Evolutionary conservation across 2,797 vertebrate species (phyloP), one percentile per base, ranked within the genome.

Genomic region (Synaphobranchus kaupii): DNA sequence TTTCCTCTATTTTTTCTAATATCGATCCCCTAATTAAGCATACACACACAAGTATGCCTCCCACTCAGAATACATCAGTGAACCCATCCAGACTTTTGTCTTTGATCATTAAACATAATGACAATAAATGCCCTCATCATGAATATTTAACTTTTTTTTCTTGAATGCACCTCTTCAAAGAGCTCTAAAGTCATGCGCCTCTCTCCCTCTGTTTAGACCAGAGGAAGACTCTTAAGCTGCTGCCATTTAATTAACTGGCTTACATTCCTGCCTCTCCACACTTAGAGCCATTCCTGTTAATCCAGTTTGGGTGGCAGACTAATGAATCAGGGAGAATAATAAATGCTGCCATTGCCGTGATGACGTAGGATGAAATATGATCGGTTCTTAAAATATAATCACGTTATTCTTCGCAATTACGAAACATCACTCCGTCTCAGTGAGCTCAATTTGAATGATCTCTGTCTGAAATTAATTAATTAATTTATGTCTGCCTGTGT

Each of bases 301-400:
- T 90, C 85, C 90, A 87, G 88, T 90, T 90, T 68, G 28, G 50
- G 63, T 58, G 48, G 85, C 66, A 86, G 85, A 87, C 80, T 87
- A 91, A 92, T 92, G 89, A 90, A 89, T 31, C 68, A 68, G 85
- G 89, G 90, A 87, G 87, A 83, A 84, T 90, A 83, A 84, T 90
- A 84, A 87, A 89, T 86, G 73, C 86, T 76, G 22, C 78, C 78
- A 50, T 4, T 50, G 78, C 78, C 13, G 22, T 12, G 22, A n/a
- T 81, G 78, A 81, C 25, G 78, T 47, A 25, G 47, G 78, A 50
- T 50, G 78, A 81, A 81, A 81, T 20, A 50, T 10, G 44, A 81
- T 78, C 73, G 47, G 71, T 80, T 80, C 47, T 50, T 22, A 48
- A 81, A 81, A 48, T 81, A 81, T 81, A 81, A 81, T 81, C 78